phyloP scores from a whole-genome alignment of 1,140 invertebrate genomes.

The Ectropis grisescens region DNA sequence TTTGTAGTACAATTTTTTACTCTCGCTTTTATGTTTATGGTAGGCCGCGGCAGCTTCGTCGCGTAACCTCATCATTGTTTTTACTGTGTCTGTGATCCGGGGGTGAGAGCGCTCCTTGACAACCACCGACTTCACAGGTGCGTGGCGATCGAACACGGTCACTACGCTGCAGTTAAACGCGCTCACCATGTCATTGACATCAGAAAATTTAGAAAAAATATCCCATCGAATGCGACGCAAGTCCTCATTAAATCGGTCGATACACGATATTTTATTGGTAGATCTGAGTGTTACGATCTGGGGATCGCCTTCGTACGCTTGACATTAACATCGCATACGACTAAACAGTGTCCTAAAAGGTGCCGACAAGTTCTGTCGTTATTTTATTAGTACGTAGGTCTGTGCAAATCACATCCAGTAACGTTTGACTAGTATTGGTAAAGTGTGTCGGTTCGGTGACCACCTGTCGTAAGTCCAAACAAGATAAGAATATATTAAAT shows the following conservation, averaged over 20 bases:
- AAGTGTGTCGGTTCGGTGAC: slow-evolving; percentile 6
- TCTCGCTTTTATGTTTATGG: slow-evolving; percentile 1
- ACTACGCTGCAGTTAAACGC: background rate
- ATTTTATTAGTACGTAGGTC: slow-evolving; percentile 1
- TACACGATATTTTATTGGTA: background rate
- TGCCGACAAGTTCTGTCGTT: background rate
- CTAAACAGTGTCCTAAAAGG: slow-evolving; percentile 5
- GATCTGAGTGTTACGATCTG: background rate
- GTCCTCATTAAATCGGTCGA: too few relatives aligned
- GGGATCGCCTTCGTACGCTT: slow-evolving; percentile 1
- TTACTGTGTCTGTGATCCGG: slow-evolving; percentile 16
- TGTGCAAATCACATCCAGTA: slow-evolving; percentile 12
- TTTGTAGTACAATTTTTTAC: slow-evolving; percentile 12
- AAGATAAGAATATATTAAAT: slow-evolving; percentile 4
- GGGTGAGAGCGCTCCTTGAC: slow-evolving; percentile 6
- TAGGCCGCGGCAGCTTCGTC: slow-evolving; percentile 7
- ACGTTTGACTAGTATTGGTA: slow-evolving; percentile 4
- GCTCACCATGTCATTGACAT: slow-evolving; percentile 3
- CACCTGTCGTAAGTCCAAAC: slow-evolving; percentile 4
- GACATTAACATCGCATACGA: slow-evolving; percentile 4
- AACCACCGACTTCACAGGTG: slow-evolving; percentile 2
- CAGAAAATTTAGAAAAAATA: too few relatives aligned
- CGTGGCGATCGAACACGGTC: slow-evolving; percentile 7
- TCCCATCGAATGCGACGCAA: too few relatives aligned
- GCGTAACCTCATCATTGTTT: slow-evolving; percentile 15